Evolutionary conservation across 1,140 invertebrate species (phyloP).

Genomic region (Bactericera cockerelli): DNA sequence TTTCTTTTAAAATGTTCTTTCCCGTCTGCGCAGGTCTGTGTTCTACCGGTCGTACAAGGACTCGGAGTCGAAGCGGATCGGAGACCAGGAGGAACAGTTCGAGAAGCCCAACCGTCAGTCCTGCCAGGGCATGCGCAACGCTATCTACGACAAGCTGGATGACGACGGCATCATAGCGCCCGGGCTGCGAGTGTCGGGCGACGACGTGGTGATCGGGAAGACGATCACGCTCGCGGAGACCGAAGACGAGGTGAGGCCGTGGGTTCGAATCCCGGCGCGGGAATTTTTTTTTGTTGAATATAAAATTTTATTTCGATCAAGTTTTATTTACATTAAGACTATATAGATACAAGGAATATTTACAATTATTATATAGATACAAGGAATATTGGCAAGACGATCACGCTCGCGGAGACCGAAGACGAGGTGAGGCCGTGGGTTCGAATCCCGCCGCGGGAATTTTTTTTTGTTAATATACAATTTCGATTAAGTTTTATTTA

Average conservation of each 20-base stretch:
- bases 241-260: background rate
- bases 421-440: background rate
- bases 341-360: too few relatives aligned
- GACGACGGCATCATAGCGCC: slow-evolving; percentile 98
- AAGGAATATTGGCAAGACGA: slow-evolving; percentile 99
- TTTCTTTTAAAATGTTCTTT: too few relatives aligned
- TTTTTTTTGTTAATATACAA: too few relatives aligned
- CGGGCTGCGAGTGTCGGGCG: slow-evolving; percentile 92
- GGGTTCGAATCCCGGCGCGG: too few relatives aligned
- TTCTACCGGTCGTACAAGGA: slow-evolving; percentile 99
- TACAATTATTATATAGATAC: too few relatives aligned
- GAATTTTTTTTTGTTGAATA: too few relatives aligned
- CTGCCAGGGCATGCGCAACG: slow-evolving; percentile 90
- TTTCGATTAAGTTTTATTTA: too few relatives aligned
- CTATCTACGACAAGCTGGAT: slow-evolving; percentile 95
- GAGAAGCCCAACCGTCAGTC: slow-evolving; percentile 91
- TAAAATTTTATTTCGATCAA: too few relatives aligned
- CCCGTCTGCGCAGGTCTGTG: slow-evolving; percentile 53
- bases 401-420: slow-evolving; percentile 37
- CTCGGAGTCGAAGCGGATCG: slow-evolving; percentile 82
- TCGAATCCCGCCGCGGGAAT: too few relatives aligned
- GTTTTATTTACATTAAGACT: too few relatives aligned
- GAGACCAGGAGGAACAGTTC: slow-evolving; percentile 94
- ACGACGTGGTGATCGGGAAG: slow-evolving; percentile 98
- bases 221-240: slow-evolving; percentile 53